Base-by-base conservation (phyloP, 1,140 invertebrate genomes). In the Rhagoletis zephyria region DNA sequence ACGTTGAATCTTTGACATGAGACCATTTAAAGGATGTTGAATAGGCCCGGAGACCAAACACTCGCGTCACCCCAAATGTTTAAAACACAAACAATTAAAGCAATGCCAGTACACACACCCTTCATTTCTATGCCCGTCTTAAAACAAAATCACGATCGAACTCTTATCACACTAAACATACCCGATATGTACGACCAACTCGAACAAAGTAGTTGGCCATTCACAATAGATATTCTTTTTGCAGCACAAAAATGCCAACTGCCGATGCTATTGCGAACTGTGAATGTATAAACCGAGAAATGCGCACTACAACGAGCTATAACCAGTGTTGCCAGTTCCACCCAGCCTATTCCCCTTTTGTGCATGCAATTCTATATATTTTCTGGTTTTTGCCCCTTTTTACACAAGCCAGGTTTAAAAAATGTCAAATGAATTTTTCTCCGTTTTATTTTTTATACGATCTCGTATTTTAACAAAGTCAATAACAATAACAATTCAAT, bases 171-270 rank as follows among this genome's bases (percentile, higher is more conserved):
- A 67, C 10, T 67, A 67, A 12, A 42, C 42, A 74, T 74, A 74
- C 42, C 42, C 10, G 67, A 42, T 48, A 74, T 2, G 12, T 74
- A 45, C 42, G 40, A 74, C 67, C 67, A 70, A 74, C 67, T 74
- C 40, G 40, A 74, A 42, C 67, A 74, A 74, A 48, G 67, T 74
- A 74, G 67, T 74, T 48, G 16, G 14, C 2, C 67, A 74, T 74
- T 74, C 67, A 74, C 67, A 48, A 45, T 74, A 16, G 65, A 4
- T 9, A 5, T 7, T 1, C 7, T 65, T 65, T 16, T 65, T 19
- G 6, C n/a, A 30, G 64, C 10, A 67, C 30, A 40, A 19, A 67
- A 19, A 67, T 74, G 40, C 10, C 51, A 56, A 56, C 51, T 7
- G 5, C 5, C 51, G 10, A 4, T 74, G 67, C 7, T 74, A 74